Evolutionary conservation across 2,888 invertebrate genomes (phyloP), one percentile per base, ranked within the genome.

Genomic region (Drosophila prostipennis): DNA sequence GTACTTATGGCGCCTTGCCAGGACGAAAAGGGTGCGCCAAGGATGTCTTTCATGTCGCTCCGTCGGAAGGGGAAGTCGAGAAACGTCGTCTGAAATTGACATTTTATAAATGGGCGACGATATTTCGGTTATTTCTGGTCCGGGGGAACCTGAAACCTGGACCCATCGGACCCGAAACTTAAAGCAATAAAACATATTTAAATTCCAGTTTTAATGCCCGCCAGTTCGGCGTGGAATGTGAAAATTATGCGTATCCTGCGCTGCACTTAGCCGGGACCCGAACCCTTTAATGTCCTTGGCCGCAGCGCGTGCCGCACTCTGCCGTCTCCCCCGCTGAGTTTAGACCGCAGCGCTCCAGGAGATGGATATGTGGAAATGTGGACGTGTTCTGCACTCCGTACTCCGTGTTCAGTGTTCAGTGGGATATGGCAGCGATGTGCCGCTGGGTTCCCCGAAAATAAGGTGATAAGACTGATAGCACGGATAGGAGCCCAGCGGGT

Each of bases 51-150:
- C 54, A 70, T 71, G 61, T 61, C 29, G 61, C 16, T 48, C 13
- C 48, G 40, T 58, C 59, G 48, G 48, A 63, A 63, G 61, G 59
- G 67, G 70, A 57, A 72, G 84, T 71, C 63, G 64, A 68, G 43
- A 77, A 80, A 77, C 70, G 64, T 82, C 71, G 72, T 68, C 77
- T 87, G 87, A 78, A 87, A 89, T 87, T 87, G 87, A 87, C 87
- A 87, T 89, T 85, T 87, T 87, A 89, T 89, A 87, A 87, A 88
- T 87, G 87, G 83, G 78, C 76, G 74, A 56, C 72, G 67, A 67
- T 73, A 71, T 76, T 61, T 53, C 40, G 53, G 55, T 74, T 43
- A 43, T 71, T 55, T 26, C 5, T 6, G 26, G 26, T 6, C 26
- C 26, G 26, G 26, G 26, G 26, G 26, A 26, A n/a, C n/a, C n/a